These are phyloP conservation scores for Halichoeres trimaculatus DNA, from an alignment of 2,113 vertebrate species.

Conservation along the genomic window DNA sequence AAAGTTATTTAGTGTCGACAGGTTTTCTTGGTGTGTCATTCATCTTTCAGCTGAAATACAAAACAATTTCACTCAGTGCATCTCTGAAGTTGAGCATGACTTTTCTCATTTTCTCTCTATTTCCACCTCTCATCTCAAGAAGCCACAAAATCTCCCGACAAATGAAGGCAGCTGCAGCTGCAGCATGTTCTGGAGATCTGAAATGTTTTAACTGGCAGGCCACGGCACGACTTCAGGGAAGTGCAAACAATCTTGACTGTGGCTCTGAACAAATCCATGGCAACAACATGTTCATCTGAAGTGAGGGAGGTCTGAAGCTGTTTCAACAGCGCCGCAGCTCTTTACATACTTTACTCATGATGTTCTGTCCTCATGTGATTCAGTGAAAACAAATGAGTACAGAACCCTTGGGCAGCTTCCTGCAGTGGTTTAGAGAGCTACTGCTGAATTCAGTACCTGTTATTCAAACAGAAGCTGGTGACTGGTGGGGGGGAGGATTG, in stretches of 20 bases:
- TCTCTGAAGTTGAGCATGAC: neutral
- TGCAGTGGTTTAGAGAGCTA: neutral
- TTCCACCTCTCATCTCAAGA: neutral
- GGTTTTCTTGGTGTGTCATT: no score
- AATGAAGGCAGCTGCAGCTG: neutral
- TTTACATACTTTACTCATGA: neutral
- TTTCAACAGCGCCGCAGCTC: neutral
- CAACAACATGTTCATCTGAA: neutral
- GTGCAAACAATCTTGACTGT: conserved; percentile 26
- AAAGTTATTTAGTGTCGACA: no score
- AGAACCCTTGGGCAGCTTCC: neutral
- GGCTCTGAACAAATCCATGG: neutral
- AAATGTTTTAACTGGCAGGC: conserved; percentile 25
- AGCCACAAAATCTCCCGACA: neutral
- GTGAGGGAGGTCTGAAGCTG: neutral
- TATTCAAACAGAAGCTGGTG: conserved; percentile 1
- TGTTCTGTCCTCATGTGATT: neutral
- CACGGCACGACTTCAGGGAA: conserved; percentile 32
- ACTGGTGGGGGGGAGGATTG: no score
- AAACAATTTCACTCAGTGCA: neutral
- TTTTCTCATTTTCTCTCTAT: neutral
- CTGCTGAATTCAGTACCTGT: neutral
- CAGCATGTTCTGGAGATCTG: neutral
- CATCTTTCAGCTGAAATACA: neutral
- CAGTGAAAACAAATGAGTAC: neutral